These are phyloP conservation scores for Nephrotoma flavescens DNA, from an alignment of 2,888 invertebrate species.

Conservation along the genomic window DNA sequence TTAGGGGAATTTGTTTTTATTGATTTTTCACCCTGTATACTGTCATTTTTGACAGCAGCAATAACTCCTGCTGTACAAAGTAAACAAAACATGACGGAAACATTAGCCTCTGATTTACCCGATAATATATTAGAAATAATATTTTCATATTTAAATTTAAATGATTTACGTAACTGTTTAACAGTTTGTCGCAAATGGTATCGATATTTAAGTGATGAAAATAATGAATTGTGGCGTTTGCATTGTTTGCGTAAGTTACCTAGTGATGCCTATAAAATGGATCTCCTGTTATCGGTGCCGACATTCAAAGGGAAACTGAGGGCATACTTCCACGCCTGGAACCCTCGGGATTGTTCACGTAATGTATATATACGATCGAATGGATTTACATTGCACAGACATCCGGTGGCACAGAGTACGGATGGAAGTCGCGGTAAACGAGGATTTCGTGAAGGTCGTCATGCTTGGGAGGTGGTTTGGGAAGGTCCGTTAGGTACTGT, in stretches of 20 bases:
- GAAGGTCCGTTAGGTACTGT: conserved; percentile 97
- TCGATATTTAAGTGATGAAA: conserved; percentile 77
- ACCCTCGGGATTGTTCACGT: conserved; percentile 90
- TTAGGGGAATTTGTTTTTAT: not conserved
- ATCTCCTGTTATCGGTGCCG: conserved; percentile 72
- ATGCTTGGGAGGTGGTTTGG: conserved; percentile 98
- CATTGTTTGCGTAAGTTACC: conserved; percentile 78
- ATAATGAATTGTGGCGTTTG: conserved; percentile 88
- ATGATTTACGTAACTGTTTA: conserved; percentile 77
- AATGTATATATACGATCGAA: conserved; percentile 94
- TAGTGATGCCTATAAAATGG: conserved; percentile 74
- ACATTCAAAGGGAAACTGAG: conserved; percentile 88
- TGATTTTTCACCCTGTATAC: not conserved
- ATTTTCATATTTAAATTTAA: conserved; percentile 79
- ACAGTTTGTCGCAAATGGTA: conserved; percentile 91
- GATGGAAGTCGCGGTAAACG: conserved; percentile 86
- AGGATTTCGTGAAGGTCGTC: conserved; percentile 81
- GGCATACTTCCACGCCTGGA: conserved; percentile 94
- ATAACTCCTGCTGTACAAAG: not conserved
- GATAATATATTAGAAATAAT: conserved; percentile 76
- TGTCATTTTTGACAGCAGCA: not conserved
- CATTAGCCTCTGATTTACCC: conserved; percentile 48
- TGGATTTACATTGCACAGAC: conserved; percentile 93
- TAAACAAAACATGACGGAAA: conserved; percentile 37
- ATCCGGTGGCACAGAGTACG: conserved; percentile 97